Percentiles rank a stretch among this genome's conserved stretches.
phyloP scores from a whole-genome alignment of 2,113 vertebrate species.

The Equus quagga region DNA sequence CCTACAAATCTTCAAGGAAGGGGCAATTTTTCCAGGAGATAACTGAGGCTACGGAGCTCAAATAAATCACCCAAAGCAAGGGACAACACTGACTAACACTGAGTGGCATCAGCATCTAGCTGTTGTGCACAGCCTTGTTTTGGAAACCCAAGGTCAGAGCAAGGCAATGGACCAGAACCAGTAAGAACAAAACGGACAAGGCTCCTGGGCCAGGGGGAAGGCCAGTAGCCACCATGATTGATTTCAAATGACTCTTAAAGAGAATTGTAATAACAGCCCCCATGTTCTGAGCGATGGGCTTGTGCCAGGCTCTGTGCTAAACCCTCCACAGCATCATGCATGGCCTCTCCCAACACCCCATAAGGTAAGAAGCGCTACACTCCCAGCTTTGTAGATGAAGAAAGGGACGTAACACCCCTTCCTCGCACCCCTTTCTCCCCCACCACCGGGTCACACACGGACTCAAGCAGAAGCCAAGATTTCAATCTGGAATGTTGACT shows the following conservation, averaged over 20 bases:
- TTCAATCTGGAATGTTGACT: not conserved
- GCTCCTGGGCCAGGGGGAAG: not conserved
- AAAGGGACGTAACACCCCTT: not conserved
- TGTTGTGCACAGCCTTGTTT: not conserved
- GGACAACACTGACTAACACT: rapidly evolving
- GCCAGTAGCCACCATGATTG: not conserved
- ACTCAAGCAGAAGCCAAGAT: not conserved
- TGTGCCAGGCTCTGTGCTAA: not conserved
- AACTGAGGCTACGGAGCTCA: not conserved
- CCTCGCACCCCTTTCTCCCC: not conserved
- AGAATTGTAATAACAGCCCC: not conserved
- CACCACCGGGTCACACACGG: not conserved
- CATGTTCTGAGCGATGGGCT: not conserved
- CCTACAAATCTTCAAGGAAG: not conserved
- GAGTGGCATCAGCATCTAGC: not conserved
- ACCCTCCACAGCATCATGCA: not conserved
- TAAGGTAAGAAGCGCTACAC: rapidly evolving
- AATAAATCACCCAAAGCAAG: not conserved
- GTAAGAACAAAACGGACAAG: not conserved
- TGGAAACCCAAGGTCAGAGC: not conserved
- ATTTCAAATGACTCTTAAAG: not conserved
- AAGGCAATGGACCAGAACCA: not conserved
- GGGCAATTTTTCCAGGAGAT: not conserved
- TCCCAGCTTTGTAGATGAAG: not conserved
- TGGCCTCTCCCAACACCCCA: not conserved